Evolutionary conservation across 2,797 vertebrate species (phyloP), one percentile per base, ranked within the genome.

Genomic region (Gymnopithys bicolor): DNA sequence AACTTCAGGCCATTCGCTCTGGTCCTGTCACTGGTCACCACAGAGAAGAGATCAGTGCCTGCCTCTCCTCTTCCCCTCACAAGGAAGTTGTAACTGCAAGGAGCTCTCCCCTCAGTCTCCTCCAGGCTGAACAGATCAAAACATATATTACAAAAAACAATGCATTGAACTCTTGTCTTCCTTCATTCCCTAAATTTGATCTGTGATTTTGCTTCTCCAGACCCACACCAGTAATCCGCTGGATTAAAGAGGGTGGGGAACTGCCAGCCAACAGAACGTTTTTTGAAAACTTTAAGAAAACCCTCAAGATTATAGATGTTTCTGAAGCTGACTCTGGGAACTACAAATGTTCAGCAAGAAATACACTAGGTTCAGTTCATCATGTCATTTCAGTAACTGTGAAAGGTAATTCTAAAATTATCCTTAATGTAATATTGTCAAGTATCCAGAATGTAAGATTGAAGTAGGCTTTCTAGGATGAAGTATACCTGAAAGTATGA

Each of bases 281-380:
- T 90, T 98, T 98, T 95, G 98, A 97, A 95, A 98, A 99, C 95
- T 99, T 98, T 96, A 98, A 98, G 94, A 99, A 99, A 98, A 99
- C 98, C 8, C 98, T 99, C 49, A 98, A 97, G 69, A 99, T 99
- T 37, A 80, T 91, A 90, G 97, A 99, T 49, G 98, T 99, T 95
- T 99, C 99, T 2, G 99, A 99, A 96, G 98, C 98, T 3, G 99
- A 99, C 67, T 98, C 98, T 16, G 99, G 99, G 63, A 98, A 98
- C 71, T 99, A 99, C 96, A 99, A 98, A 89, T 99, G 99, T 93
- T 97, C 97, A n/a, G 99, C 99, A 80, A 98, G 95, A 95, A 99
- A 99, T 96, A 23, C 17, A 2, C 93, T 98, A 27, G 99, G 99
- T 96, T 97, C 97, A 2, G 96, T 95, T 87, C 98, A 99, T 91